Percentiles rank a stretch among this genome's conserved stretches.
Evolutionary conservation across 2,113 vertebrate genomes (phyloP).

Genomic region (Zapornia atra): DNA sequence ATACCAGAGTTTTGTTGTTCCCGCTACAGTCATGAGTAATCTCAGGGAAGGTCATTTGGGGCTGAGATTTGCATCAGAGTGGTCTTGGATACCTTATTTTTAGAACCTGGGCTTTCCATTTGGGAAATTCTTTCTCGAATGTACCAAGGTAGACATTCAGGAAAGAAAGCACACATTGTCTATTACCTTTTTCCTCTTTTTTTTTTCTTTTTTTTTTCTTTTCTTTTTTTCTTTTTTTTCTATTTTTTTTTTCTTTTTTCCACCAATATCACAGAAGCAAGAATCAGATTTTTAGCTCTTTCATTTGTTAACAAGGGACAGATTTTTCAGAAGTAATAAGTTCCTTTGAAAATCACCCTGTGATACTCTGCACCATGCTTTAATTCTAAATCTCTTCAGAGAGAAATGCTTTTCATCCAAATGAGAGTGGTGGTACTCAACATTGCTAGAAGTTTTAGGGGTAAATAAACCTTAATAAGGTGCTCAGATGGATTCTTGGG

Average conservation of each 20-base stretch:
- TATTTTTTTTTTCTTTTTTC: neutral
- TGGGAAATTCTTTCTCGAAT: neutral
- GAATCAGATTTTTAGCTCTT: neutral
- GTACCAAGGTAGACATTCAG: neutral
- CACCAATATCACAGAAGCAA: accelerated
- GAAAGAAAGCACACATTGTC: neutral
- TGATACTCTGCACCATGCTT: neutral
- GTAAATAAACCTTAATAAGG: neutral
- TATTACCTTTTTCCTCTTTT: neutral
- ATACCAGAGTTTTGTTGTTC: neutral
- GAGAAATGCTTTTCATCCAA: neutral
- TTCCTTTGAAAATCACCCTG: neutral
- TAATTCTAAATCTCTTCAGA: neutral
- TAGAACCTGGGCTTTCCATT: neutral
- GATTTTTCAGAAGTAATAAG: neutral
- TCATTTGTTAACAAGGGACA: accelerated
- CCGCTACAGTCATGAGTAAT: neutral
- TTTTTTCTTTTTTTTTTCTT: neutral
- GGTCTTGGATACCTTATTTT: neutral
- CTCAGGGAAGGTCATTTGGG: neutral
- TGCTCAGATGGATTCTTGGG: neutral
- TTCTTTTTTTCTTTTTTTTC: neutral
- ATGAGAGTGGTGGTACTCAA: accelerated
- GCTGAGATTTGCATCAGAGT: neutral
- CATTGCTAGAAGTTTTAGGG: neutral